Evolutionary conservation across 2,888 invertebrate genomes (phyloP), one percentile per base, ranked within the genome.

Genomic region (Trachelus tabidus): DNA sequence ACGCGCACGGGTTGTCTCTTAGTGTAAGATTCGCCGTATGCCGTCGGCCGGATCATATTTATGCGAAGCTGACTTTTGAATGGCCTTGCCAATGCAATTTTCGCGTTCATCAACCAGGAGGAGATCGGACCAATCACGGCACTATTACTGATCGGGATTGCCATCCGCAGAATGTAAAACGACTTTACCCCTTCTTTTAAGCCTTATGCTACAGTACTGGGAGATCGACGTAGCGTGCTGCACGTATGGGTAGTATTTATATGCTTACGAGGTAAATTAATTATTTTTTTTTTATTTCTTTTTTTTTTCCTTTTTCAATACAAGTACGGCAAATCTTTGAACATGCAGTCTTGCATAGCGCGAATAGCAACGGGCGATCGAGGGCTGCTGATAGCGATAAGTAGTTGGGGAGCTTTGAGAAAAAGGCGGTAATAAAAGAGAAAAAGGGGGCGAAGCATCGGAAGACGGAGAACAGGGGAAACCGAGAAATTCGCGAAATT

Each of bases 51-150:
- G 9, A 23, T 23, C 1, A 56, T 56, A 56, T 56, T 56, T 56
- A 56, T 56, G 56, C 56, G 56, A 2, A 9, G 6, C 23, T 56
- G 71, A 34, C 71, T 31, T 71, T 30, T 71, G 31, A 23, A 71
- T 71, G 3, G 15, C 71, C 73, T 77, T 73, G 79, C 73, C 76
- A 82, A 84, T 82, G 77, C 84, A 82, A 84, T 84, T 83, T 84
- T 80, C 82, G 79, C 79, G 77, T 75, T 81, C 81, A 82, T 85
- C 83, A 83, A 76, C 73, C 79, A 3, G 76, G 78, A 81, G 84
- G 83, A 84, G 83, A 85, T 85, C 83, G 83, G 79, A 77, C 79
- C 84, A 85, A 85, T 85, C 82, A 79, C 35, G 76, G 79, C 73
- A 81, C 81, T 81, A 83, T 83, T 82, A 82, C 80, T 76, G 79